Base-by-base conservation (phyloP, 2,797 vertebrate genomes). In the Gila robusta region DNA sequence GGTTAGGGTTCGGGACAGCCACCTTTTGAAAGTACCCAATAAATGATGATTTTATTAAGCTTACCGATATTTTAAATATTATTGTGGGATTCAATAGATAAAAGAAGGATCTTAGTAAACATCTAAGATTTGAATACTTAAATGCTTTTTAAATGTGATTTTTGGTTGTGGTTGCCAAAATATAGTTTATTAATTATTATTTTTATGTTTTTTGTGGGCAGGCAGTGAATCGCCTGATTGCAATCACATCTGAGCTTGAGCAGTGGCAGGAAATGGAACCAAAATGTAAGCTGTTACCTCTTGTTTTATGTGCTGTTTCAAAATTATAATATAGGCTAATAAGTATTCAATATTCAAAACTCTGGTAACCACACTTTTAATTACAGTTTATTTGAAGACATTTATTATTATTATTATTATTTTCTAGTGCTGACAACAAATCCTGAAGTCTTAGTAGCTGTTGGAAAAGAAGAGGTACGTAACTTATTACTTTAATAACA, bases 381-480 rank as follows among this genome's bases (percentile, higher is more conserved):
- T 52, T 72, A 3, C 19, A 8, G 10, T 64, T 62, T 52, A 21
- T 70, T 12, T 28, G 14, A 16, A 70, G 56, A 47, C 21, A 32
- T 1, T 59, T 1, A 67, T 11, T 79, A 62, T 62, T 62, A 1
- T 26, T 59, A 12, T 6, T 35, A 19, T 16, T 88, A 32, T 5
- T 32, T 56, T 84, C 64, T 52, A 96, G 96, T 95, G 87, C 85
- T 96, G 81, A 81, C 94, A 67, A 64, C 83, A 88, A 94, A 95
- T 88, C 72, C 94, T 52, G 94, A 96, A 78, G 85, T 96, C 87
- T 91, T 96, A 87, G 90, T 94, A 41, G 88, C 93, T 44, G 91
- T 93, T 83, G 95, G 94, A 79, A 94, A 92, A 88, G 91, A 95
- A 21, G 95, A 95, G 94, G 96, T 96, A 88, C 80, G 41, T 66